Evolutionary conservation across 2,797 vertebrate species (phyloP).

Genomic region (Pempheris klunzingeri): DNA sequence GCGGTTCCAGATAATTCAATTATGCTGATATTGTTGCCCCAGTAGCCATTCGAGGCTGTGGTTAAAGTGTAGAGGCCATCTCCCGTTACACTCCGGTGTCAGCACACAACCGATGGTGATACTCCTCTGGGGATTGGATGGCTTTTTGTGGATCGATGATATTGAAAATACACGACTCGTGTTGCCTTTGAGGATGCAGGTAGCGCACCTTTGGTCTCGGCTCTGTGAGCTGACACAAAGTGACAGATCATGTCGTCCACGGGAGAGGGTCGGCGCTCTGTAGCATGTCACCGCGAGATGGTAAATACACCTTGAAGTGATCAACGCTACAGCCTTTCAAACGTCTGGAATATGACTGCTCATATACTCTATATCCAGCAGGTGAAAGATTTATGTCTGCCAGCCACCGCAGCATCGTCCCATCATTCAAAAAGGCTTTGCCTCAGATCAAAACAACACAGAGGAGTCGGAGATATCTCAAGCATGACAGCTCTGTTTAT

Average conservation of each 20-base stretch:
- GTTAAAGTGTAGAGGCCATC: slow-evolving; percentile 46
- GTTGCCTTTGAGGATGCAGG: slow-evolving; percentile 3
- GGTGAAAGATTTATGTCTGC: slow-evolving; percentile 59
- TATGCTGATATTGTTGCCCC: slow-evolving; percentile 68
- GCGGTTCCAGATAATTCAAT: slow-evolving; percentile 80
- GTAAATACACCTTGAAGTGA: slow-evolving; percentile 49
- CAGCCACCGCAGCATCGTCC: slow-evolving; percentile 18
- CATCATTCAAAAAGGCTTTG: slow-evolving; percentile 67
- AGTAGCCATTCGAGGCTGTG: slow-evolving; percentile 59
- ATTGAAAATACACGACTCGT: slow-evolving; percentile 1
- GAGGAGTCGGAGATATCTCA: slow-evolving; percentile 66
- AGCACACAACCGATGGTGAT: slow-evolving; percentile 33
- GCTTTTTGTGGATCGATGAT: slow-evolving; percentile 32
- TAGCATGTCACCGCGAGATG: slow-evolving; percentile 19
- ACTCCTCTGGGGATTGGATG: slow-evolving; percentile 5
- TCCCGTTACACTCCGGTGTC: slow-evolving; percentile 60
- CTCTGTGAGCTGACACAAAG: slow-evolving; percentile 1
- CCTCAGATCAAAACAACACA: slow-evolving; percentile 63
- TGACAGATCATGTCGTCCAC: slow-evolving; percentile 9
- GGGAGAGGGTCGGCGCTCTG: slow-evolving; percentile 9
- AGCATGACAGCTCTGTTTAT: slow-evolving; percentile 73
- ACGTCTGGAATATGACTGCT: slow-evolving; percentile 17
- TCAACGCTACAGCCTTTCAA: slow-evolving; percentile 38
- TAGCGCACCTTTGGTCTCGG: not conserved
- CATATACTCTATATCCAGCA: slow-evolving; percentile 31